These are phyloP conservation scores for Chaenodraco wilsoni DNA, from an alignment of 2,797 vertebrate genomes.

Conservation along the genomic window DNA sequence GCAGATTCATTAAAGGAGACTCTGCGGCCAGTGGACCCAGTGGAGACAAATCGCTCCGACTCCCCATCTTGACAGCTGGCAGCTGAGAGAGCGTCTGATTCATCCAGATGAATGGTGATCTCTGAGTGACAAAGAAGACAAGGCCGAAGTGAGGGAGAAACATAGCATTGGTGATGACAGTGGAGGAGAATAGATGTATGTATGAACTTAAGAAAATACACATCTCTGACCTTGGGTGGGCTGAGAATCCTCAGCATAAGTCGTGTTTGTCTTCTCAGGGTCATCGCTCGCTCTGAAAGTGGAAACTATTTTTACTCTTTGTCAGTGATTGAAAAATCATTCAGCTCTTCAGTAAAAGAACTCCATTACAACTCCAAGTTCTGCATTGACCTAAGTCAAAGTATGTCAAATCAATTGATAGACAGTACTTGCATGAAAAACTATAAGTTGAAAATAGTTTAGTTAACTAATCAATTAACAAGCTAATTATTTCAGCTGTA, in stretches of 20 bases:
- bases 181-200: not conserved
- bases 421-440: too few species aligned
- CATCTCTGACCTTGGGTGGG: conserved; percentile 88
- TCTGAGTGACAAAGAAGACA: conserved; percentile 78
- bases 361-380: too few species aligned
- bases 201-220: not conserved
- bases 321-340: not conserved
- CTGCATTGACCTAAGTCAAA: too few species aligned
- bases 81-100: conserved; percentile 87
- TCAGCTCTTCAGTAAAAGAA: too few species aligned
- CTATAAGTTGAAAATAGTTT: too few species aligned
- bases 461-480: too few species aligned
- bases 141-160: conserved; percentile 24
- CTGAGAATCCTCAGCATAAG: conserved; percentile 92
- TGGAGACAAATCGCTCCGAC: conserved; percentile 90
- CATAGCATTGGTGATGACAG: conserved; percentile 18
- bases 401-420: too few species aligned
- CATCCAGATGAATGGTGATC: conserved; percentile 89
- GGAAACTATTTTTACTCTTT: conserved; percentile 12
- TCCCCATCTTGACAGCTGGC: conserved; percentile 87
- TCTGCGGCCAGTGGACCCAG: conserved; percentile 87
- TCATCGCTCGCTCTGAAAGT: conserved; percentile 91
- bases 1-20: conserved; percentile 97
- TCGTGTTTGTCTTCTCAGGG: conserved; percentile 95
- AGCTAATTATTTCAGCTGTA: too few species aligned